These are phyloP conservation scores for Brachionus koreanus DNA, from an alignment of 1,140 invertebrate species.

Conservation along the genomic window DNA sequence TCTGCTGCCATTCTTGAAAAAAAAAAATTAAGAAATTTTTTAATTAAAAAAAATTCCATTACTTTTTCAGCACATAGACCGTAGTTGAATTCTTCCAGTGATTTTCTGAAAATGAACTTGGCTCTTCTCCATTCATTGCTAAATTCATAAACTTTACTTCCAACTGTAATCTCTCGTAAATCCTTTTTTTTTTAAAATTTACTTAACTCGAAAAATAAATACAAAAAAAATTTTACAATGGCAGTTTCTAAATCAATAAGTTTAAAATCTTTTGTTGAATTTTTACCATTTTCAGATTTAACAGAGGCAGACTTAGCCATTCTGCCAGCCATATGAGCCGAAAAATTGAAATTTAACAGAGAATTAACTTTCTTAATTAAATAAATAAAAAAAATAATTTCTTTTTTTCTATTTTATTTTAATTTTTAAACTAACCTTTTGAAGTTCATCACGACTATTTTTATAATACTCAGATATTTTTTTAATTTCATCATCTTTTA, in stretches of 20 bases:
- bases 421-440: conserved; percentile 8
- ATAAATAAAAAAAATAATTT: not conserved
- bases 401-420: not conserved
- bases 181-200: not conserved
- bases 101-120: conserved; percentile 9
- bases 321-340: not conserved
- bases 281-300: conserved; percentile 5
- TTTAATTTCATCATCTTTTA: conserved; percentile 29
- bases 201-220: too few relatives aligned
- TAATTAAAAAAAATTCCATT: not conserved
- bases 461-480: conserved; percentile 41
- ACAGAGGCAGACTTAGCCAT: not conserved
- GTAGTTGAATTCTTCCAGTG: not conserved
- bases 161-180: conserved; percentile 2
- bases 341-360: conserved; percentile 12
- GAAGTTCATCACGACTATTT: conserved; percentile 32
- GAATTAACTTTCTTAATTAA: conserved; percentile 36
- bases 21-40: not conserved
- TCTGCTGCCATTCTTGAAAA: conserved; percentile 61
- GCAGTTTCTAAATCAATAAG: conserved; percentile 28
- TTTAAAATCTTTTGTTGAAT: not conserved
- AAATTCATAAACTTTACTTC: conserved; percentile 13
- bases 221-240: not conserved
- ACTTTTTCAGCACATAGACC: conserved; percentile 22
- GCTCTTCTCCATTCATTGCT: conserved; percentile 16